Conservation (phyloP, 1,140 invertebrate genomes). For the Pseudomyrmex pallidus region DNA sequence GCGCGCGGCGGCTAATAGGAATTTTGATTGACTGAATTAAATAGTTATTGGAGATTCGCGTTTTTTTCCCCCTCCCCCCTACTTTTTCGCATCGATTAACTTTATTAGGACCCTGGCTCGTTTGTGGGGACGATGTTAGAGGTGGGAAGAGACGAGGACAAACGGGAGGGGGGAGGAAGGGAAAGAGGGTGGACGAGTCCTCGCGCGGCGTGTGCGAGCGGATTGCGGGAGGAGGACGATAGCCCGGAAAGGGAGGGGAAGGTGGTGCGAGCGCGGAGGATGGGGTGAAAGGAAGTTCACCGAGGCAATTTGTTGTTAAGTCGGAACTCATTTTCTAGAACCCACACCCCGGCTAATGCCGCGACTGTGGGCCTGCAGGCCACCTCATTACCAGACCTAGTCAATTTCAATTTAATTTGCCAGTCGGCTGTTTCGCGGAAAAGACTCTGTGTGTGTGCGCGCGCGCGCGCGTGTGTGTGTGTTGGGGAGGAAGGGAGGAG, state of each 20-base stretch:
- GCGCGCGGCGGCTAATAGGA: slow-evolving; percentile 81
- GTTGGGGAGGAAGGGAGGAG: not conserved
- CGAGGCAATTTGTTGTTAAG: slow-evolving; percentile 77
- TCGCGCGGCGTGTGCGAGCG: slow-evolving; percentile 40
- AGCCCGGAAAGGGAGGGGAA: not conserved
- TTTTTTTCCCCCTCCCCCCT: not conserved
- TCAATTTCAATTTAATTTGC: slow-evolving; percentile 79
- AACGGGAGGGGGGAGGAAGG: slow-evolving; percentile 2
- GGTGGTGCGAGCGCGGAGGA: slow-evolving; percentile 1
- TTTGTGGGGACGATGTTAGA: slow-evolving; percentile 33
- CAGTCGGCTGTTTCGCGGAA: slow-evolving; percentile 68
- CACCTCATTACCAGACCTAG: slow-evolving; percentile 77
- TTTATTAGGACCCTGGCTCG: slow-evolving; percentile 77
- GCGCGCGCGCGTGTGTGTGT: not conserved
- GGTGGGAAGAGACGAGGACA: slow-evolving; percentile 39
- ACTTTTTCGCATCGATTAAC: slow-evolving; percentile 75
- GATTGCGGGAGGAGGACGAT: slow-evolving; percentile 40
- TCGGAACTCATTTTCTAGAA: slow-evolving; percentile 77
- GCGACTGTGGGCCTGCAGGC: slow-evolving; percentile 62
- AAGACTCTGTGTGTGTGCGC: not conserved
- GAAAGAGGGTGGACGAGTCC: slow-evolving; percentile 31
- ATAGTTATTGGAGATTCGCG: slow-evolving; percentile 82
- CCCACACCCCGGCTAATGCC: slow-evolving; percentile 61
- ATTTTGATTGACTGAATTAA: slow-evolving; percentile 86
- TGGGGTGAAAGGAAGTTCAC: slow-evolving; percentile 66